A percentile compares a stretch with the other conserved stretches of the same genome.
These are phyloP conservation scores for Drosophila seclusa DNA, from an alignment of 2,888 invertebrate genomes.

Conservation along the genomic window DNA sequence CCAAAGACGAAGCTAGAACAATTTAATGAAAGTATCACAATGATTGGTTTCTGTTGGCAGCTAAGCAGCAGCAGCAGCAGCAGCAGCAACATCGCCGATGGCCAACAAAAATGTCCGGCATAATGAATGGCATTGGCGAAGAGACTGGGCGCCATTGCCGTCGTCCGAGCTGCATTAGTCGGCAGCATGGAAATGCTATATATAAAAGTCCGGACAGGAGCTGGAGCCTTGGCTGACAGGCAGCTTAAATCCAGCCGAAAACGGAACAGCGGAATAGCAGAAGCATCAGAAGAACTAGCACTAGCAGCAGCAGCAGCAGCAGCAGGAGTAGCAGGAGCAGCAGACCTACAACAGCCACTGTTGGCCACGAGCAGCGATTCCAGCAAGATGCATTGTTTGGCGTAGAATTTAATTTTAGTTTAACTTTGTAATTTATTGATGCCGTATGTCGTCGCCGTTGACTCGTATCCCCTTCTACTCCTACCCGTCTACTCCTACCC, in stretches of 20 bases:
- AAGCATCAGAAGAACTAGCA: slow-evolving; percentile 13
- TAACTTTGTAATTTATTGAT: slow-evolving; percentile 81
- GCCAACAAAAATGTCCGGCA: slow-evolving; percentile 67
- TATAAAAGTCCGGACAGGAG: slow-evolving; percentile 57
- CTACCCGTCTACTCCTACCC: too few species aligned
- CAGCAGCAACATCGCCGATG: slow-evolving; percentile 46
- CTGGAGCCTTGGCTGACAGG: slow-evolving; percentile 72
- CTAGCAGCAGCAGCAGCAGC: slow-evolving; percentile 36
- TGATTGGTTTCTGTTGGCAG: slow-evolving; percentile 80
- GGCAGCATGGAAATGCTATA: slow-evolving; percentile 80
- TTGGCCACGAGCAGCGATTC: slow-evolving; percentile 23
- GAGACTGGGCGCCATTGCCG: slow-evolving; percentile 72
- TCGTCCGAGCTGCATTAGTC: slow-evolving; percentile 75
- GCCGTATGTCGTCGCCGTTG: slow-evolving; percentile 76
- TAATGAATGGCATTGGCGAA: slow-evolving; percentile 80
- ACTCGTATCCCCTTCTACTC: slow-evolving; percentile 6
- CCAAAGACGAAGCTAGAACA: slow-evolving; percentile 48
- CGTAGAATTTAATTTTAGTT: slow-evolving; percentile 81
- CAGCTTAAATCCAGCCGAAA: slow-evolving; percentile 81
- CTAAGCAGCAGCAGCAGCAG: slow-evolving; percentile 58
- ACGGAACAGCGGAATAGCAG: slow-evolving; percentile 49
- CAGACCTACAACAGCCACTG: slow-evolving; percentile 17
- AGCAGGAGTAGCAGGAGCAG: neutral
- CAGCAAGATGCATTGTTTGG: slow-evolving; percentile 79
- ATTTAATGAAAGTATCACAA: slow-evolving; percentile 81